Conservation (phyloP, 2,888 invertebrate genomes). For the Philereme vetulata region DNA sequence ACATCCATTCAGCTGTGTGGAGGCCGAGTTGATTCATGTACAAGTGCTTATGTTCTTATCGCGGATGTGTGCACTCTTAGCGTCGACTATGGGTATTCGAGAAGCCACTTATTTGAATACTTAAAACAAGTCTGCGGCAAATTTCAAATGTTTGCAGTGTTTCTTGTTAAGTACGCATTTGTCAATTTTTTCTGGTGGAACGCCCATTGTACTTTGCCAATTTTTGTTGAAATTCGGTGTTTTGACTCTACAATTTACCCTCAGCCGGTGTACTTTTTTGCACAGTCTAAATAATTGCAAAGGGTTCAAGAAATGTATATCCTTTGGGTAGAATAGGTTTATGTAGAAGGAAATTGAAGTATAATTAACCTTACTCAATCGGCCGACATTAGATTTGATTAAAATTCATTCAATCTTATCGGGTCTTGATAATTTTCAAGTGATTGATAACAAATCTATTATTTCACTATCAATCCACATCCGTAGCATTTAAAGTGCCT, state of each 20-base stretch:
- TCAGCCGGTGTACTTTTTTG: too few species aligned
- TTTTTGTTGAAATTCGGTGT: too few species aligned
- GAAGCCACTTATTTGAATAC: slow-evolving; percentile 42
- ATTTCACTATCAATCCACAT: slow-evolving; percentile 2
- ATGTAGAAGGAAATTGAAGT: too few species aligned
- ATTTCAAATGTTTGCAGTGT: slow-evolving; percentile 9
- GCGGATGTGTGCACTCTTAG: slow-evolving; percentile 55
- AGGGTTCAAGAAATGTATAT: too few species aligned
- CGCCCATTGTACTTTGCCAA: too few species aligned
- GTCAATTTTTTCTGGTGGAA: too few species aligned
- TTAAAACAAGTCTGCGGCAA: slow-evolving; percentile 21
- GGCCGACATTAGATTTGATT: slow-evolving; percentile 7
- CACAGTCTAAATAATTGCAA: too few species aligned
- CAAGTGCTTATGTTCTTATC: slow-evolving; percentile 64
- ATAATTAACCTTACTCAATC: not conserved
- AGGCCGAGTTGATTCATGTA: slow-evolving; percentile 67
- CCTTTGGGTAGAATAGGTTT: too few species aligned
- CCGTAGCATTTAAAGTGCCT: not conserved
- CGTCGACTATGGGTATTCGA: slow-evolving; percentile 55
- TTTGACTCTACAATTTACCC: not conserved
- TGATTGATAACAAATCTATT: slow-evolving; percentile 16
- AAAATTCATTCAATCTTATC: slow-evolving; percentile 7
- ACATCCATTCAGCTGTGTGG: slow-evolving; percentile 76
- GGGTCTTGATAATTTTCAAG: slow-evolving; percentile 17
- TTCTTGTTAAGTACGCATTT: not conserved